A percentile compares a stretch with the other conserved stretches of the same genome.
Conservation (phyloP, 2,797 vertebrate species). For the Heliangelus exortis region DNA sequence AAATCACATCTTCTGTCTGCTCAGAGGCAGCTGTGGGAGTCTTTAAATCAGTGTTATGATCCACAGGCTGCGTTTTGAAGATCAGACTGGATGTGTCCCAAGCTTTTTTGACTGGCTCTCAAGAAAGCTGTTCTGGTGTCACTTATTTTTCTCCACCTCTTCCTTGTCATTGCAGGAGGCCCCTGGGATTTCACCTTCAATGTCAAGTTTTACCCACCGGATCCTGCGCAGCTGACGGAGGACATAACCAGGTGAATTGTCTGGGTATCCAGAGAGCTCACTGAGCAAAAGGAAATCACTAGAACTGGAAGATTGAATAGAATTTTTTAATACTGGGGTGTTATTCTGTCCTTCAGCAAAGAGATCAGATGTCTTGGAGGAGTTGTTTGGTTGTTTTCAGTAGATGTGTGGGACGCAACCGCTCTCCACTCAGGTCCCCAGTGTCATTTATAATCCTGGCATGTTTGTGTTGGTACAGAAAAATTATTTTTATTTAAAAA, state of each 20-base stretch:
- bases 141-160: neutral
- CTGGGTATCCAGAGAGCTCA: neutral
- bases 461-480: neutral
- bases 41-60: neutral
- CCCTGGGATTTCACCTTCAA: constrained; percentile 94
- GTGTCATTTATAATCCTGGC: neutral
- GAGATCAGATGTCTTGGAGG: neutral
- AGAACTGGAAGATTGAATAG: too few species aligned
- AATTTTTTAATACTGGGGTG: neutral
- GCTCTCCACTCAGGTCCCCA: neutral
- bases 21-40: neutral
- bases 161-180: constrained; percentile 79
- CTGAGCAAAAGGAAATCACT: neutral
- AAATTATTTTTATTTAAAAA: neutral
- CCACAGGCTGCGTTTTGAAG: neutral
- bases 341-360: neutral
- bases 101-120: neutral
- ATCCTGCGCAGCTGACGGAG: constrained; percentile 94
- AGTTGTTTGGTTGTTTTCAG: neutral
- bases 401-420: neutral
- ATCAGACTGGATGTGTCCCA: neutral
- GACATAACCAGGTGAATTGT: constrained; percentile 92
- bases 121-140: neutral
- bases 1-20: neutral
- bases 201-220: constrained; percentile 96